Evolutionary conservation across 2,113 vertebrate species (phyloP).

Genomic region (Rhizomys pruinosus): DNA sequence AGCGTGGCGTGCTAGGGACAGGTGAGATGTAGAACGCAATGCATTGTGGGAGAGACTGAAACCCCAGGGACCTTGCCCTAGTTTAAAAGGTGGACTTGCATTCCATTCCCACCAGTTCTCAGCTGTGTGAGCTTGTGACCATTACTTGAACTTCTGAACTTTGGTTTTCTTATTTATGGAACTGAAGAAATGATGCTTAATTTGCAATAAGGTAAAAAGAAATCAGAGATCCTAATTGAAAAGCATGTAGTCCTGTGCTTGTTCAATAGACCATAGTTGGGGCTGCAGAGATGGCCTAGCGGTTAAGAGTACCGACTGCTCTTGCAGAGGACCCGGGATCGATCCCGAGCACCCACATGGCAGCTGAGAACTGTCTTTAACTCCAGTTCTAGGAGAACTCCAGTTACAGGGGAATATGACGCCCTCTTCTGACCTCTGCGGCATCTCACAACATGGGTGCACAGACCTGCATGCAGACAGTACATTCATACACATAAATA

Average conservation of each 20-base stretch:
- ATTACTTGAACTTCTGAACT: conserved; percentile 8
- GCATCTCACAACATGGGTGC: too few species aligned
- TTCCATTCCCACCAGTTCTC: not conserved
- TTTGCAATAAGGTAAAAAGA: conserved; percentile 8
- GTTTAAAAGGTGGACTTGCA: not conserved
- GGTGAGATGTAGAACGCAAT: not conserved
- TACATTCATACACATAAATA: too few species aligned
- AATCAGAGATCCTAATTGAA: conserved; percentile 24
- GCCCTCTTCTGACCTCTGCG: too few species aligned
- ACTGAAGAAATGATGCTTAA: not conserved
- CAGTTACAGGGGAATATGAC: too few species aligned
- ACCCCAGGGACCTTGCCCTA: not conserved
- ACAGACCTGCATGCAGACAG: too few species aligned
- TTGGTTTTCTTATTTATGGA: conserved; percentile 30
- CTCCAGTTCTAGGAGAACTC: too few species aligned
- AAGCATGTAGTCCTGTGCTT: not conserved
- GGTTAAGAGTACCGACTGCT: too few species aligned
- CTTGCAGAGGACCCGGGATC: too few species aligned
- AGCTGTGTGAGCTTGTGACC: not conserved
- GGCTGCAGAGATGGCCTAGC: too few species aligned
- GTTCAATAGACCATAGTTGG: too few species aligned
- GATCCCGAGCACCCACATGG: too few species aligned
- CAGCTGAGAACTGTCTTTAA: too few species aligned
- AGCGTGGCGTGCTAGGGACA: not conserved
- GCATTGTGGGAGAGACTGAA: not conserved